Base-by-base conservation (phyloP, 2,888 invertebrate species). In the Eupithecia inturbata region DNA sequence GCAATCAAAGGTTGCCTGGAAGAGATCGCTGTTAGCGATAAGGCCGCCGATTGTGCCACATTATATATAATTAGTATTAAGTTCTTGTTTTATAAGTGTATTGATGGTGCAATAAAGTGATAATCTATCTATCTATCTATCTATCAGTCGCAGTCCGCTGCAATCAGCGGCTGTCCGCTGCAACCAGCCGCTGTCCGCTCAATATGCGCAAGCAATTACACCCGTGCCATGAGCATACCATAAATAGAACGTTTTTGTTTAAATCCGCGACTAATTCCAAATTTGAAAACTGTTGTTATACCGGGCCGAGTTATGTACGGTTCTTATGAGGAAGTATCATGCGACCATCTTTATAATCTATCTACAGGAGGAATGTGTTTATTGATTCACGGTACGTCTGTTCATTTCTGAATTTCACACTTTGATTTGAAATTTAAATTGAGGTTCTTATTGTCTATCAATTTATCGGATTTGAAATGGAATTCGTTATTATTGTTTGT, bases 181-280 rank as follows among this genome's bases (percentile, higher is more conserved):
- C 33, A 64, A 64, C 7, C 31, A 31, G 36, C 41, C 60, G 66
- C 62, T 72, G 72, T 76, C 76, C 76, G 71, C 68, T 76, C 5
- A 5, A 26, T 69, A 64, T 66, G 16, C 83, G 82, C 82, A 10
- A 12, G 83, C 82, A 83, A 81, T 80, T 77, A 85, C 83, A 88
- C 91, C 86, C 91, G 91, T 91, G 90, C 90, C 89, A 83, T 83
- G 84, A 86, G 86, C 85, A 89, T 88, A 88, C 89, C 87, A 90
- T 91, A 92, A 93, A 92, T 92, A 92, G 91, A 92, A 89, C 91
- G 94, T 92, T 94, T 92, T 92, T 92, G 92, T 94, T 94, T 94
- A 92, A 94, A 94, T 90, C 92, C 91, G 93, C 87, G 84, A 83
- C 94, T 88, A 94, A 94, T 94, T 81, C 89, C 78, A 91, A 93